Base-by-base conservation (phyloP, 1,140 invertebrate species). In the Diorhabda elongata region DNA sequence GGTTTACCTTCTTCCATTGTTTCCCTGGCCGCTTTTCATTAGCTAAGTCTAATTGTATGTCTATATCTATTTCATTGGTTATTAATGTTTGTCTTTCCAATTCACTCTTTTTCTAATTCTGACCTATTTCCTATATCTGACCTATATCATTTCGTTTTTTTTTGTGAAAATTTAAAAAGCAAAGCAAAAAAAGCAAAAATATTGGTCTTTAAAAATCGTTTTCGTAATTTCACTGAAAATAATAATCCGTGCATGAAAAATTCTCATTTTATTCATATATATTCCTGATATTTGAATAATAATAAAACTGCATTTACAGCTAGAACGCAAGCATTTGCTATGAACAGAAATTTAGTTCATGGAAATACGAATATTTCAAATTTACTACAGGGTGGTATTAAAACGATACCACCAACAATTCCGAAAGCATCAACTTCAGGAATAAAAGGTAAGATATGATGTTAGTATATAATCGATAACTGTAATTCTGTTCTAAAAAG, bases 391-490 rank as follows among this genome's bases (percentile, higher is more conserved):
- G 68, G 74, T 11, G 71, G 71, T 6, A 69, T 73, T 44, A 72
- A 74, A 61, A 73, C 72, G n/a, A 70, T 70, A 26, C 70, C 69
- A 8, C 61, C 72, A 3, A 66, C 66, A 8, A 60, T 68, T 60
- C 66, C 75, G 11, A 77, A 73, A 68, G 61, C 63, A 11, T 72
- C 76, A 43, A 47, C 68, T 41, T 68, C 72, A 44, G 67, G 71
- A 8, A 77, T 79, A 42, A 77, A 75, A 75, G 74, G 78, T 79
- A 77, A 26, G 26, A 26, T 26, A 26, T 26, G 26, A 26, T 26
- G 26, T 26, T 26, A 26, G 1, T 26, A 26, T 26, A 26, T 26
- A 26, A 26, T 26, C 26, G 26, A 26, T 26, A 26, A 26, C 26
- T 26, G 26, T 26, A 26, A 26, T 26, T 26, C 26, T 26, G 26